Evolutionary conservation across 1,140 invertebrate species (phyloP), one percentile per base, ranked within the genome.

Genomic region (Radopholus similis): DNA sequence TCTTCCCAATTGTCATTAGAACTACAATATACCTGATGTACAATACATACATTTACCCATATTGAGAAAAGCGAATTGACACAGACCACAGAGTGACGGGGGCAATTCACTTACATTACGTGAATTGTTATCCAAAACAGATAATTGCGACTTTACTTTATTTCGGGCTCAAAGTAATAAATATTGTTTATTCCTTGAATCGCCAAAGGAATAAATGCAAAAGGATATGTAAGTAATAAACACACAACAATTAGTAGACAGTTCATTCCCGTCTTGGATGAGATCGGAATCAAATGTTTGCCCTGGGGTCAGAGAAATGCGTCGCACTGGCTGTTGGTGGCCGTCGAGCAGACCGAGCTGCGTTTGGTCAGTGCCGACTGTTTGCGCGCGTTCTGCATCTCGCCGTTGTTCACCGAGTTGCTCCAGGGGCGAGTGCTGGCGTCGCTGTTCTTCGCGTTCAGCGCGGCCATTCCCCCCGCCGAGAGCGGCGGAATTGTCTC

Each of bases 321-420:
- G 49, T 62, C 59, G 32, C 42, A 62, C 47, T 62, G 59, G 23
- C 59, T 62, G 49, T 49, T 62, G 26, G 59, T 62, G 32, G 35
- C 9, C 15, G 59, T 62, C 30, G 59, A 62, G 30, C 38, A 51
- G 49, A 62, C 49, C 5, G 59, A 62, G n/a, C 40, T 49, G 13
- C 59, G 42, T 62, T 62, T 60, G 44, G 44, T 44, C 44, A 18
- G 23, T n/a, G n/a, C 49, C 47, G 47, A 51, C 21, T 51, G 47
- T 51, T 51, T 51, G 47, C 47, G 18, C 9, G 23, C 30, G 47
- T 26, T n/a, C n/a, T 11, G 23, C 23, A 26, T 6, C 47, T 26
- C 18, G 40, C 49, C 42, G 30, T 62, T 28, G 30, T 62, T 62
- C 15, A 62, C 40, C 18, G 59, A 49, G 47, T 62, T 26, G 32